A percentile compares a stretch with the other conserved stretches of the same genome.
Evolutionary conservation across 2,113 vertebrate species (phyloP).

Genomic region (Ictalurus punctatus): DNA sequence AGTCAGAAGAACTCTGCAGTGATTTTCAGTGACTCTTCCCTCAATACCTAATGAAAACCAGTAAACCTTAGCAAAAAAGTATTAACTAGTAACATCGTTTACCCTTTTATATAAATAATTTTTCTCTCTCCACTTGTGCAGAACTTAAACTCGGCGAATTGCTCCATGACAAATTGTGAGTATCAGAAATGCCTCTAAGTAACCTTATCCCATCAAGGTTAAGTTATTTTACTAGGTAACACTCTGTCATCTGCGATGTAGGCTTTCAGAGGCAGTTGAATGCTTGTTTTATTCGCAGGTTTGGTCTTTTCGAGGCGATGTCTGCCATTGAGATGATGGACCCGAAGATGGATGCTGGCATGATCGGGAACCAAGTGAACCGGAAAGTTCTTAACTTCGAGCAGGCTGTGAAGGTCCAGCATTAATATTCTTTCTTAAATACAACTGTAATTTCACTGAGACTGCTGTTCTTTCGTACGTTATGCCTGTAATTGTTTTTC

Average conservation of each 20-base stretch:
- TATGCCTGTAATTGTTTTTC: constrained; percentile 12
- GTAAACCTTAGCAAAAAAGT: neutral
- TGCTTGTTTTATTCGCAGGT: constrained; percentile 69
- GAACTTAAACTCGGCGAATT: constrained; percentile 96
- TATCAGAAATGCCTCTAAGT: constrained; percentile 51
- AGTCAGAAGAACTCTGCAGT: neutral
- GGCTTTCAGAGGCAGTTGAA: neutral
- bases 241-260: neutral
- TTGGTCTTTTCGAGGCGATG: constrained; percentile 99
- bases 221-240: no score
- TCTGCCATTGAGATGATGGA: constrained; percentile 99
- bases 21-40: neutral
- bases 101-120: neutral
- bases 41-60: neutral
- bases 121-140: constrained; percentile 67
- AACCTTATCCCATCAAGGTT: neutral
- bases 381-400: constrained; percentile 97
- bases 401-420: constrained; percentile 91
- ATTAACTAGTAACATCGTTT: neutral
- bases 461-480: neutral
- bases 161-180: constrained; percentile 99
- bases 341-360: constrained; percentile 99
- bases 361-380: constrained; percentile 99
- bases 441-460: neutral
- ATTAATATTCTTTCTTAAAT: neutral